phyloP scores from a whole-genome alignment of 2,888 invertebrate species.

The Plebejus anna region DNA sequence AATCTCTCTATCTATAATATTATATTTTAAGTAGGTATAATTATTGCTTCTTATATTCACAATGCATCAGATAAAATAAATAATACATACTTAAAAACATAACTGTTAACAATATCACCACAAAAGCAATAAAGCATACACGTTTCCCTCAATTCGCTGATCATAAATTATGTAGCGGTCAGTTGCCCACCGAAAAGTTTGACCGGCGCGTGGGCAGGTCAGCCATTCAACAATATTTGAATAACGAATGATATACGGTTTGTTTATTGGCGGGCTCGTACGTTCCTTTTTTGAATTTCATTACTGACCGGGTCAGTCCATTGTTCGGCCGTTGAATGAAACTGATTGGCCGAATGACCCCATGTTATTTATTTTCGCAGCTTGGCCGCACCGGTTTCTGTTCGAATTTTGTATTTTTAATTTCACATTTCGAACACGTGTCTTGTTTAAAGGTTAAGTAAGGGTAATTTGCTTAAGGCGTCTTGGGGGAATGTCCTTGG shows the following conservation, averaged over 20 bases:
- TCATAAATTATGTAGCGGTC: constrained; percentile 69
- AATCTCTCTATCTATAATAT: no score
- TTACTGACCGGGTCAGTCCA: constrained; percentile 64
- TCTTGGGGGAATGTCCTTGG: constrained; percentile 14
- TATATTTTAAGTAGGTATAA: no score
- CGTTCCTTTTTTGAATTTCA: constrained; percentile 71
- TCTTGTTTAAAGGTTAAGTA: constrained; percentile 62
- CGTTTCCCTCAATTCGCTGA: constrained; percentile 55
- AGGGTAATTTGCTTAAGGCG: constrained; percentile 57
- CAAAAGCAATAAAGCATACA: constrained; percentile 12
- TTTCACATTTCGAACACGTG: constrained; percentile 68
- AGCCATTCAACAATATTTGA: constrained; percentile 77
- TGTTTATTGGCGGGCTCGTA: constrained; percentile 78
- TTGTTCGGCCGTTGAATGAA: constrained; percentile 59
- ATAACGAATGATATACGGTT: constrained; percentile 79
- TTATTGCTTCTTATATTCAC: background rate
- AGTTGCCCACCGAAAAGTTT: constrained; percentile 75
- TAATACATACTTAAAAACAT: background rate
- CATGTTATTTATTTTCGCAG: constrained; percentile 71
- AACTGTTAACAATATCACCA: constrained; percentile 16
- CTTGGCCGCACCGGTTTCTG: constrained; percentile 64
- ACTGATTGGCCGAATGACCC: constrained; percentile 63
- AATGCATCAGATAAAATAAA: background rate
- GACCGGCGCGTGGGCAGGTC: constrained; percentile 77
- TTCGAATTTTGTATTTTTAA: constrained; percentile 69